These are phyloP conservation scores for Chymomyza caudatula DNA, from an alignment of 2,888 invertebrate species.

Conservation along the genomic window DNA sequence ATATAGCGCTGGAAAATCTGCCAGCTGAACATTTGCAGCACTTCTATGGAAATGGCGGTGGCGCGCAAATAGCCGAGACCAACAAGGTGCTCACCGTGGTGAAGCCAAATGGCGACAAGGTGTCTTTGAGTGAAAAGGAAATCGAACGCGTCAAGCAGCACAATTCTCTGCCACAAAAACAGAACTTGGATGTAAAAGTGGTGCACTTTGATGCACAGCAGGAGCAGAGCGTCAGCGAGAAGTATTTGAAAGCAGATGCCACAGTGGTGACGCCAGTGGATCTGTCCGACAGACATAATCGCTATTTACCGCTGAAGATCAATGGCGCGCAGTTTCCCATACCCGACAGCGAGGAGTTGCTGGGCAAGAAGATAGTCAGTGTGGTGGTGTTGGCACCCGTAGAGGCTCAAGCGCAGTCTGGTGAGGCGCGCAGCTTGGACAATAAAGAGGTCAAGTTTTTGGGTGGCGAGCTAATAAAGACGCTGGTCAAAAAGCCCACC, in stretches of 20 bases:
- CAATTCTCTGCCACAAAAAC: conserved; percentile 78
- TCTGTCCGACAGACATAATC: conserved; percentile 86
- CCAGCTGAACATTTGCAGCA: conserved; percentile 92
- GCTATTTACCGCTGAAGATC: conserved; percentile 90
- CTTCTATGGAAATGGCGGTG: conserved; percentile 91
- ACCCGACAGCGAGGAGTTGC: conserved; percentile 86
- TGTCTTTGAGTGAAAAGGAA: conserved; percentile 80
- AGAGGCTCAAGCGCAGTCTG: conserved; percentile 80
- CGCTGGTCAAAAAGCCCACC: conserved; percentile 86
- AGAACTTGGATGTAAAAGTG: conserved; percentile 90
- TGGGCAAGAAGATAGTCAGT: conserved; percentile 88
- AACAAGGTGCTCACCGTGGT: conserved; percentile 85
- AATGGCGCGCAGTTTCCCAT: conserved; percentile 91
- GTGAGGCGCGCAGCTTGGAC: conserved; percentile 79
- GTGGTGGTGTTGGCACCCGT: conserved; percentile 92
- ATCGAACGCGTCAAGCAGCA: conserved; percentile 78
- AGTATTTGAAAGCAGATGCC: conserved; percentile 85
- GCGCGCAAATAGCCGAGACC: conserved; percentile 84
- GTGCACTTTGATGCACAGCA: conserved; percentile 89
- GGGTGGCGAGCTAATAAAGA: conserved; percentile 86
- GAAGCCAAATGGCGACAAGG: conserved; percentile 81
- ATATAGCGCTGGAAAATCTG: conserved; percentile 88
- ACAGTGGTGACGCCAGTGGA: conserved; percentile 87
- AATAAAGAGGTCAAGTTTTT: conserved; percentile 86
- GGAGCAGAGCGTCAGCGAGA: conserved; percentile 85